These are phyloP conservation scores for Habrosyne pyritoides DNA, from an alignment of 2,888 invertebrate species.

Conservation along the genomic window DNA sequence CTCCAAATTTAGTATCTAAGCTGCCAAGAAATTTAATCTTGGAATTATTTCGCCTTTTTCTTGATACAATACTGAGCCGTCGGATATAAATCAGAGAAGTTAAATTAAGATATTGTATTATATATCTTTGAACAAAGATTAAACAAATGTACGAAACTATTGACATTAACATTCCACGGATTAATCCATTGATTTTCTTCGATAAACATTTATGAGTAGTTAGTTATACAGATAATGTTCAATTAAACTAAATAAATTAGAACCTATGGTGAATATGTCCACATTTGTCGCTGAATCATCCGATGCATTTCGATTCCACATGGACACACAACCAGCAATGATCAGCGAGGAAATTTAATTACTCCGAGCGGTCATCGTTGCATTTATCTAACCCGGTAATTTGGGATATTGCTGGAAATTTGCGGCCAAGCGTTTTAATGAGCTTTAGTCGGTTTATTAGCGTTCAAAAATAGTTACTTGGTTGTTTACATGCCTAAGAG, in stretches of 20 bases:
- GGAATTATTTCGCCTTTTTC: constrained; percentile 58
- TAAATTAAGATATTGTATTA: too few species aligned
- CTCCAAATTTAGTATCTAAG: constrained; percentile 72
- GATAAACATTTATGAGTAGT: too few species aligned
- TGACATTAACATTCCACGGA: too few species aligned
- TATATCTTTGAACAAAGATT: too few species aligned
- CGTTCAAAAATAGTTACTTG: constrained; percentile 21
- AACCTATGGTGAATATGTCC: constrained; percentile 24
- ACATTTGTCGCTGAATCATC: constrained; percentile 16
- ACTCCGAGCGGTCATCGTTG: constrained; percentile 41
- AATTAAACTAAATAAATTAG: constrained; percentile 39
- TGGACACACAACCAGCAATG: constrained; percentile 49
- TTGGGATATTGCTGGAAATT: constrained; percentile 19
- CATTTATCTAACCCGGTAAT: constrained; percentile 44
- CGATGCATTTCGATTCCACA: constrained; percentile 42
- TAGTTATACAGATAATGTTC: too few species aligned
- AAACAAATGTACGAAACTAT: too few species aligned
- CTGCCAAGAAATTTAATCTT: constrained; percentile 72
- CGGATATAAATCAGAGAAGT: constrained; percentile 9
- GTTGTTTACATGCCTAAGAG: neutral
- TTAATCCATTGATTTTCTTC: too few species aligned
- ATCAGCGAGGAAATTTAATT: constrained; percentile 60
- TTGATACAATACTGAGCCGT: constrained; percentile 40
- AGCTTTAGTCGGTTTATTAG: constrained; percentile 34
- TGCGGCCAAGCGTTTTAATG: constrained; percentile 37